Evolutionary conservation across 2,888 invertebrate species (phyloP), one percentile per base, ranked within the genome.

Genomic region (Andrena fulva): DNA sequence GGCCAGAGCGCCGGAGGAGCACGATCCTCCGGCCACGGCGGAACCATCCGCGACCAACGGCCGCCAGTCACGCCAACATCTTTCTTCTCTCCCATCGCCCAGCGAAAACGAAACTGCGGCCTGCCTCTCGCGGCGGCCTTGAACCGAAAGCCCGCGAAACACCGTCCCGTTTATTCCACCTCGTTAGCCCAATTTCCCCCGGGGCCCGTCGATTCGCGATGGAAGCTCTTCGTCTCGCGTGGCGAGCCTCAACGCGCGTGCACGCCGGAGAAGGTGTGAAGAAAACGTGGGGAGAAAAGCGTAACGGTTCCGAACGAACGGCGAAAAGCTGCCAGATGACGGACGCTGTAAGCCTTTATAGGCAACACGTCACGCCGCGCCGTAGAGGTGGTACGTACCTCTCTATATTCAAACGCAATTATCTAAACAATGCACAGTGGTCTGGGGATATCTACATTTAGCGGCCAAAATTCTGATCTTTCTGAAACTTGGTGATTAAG

Each of bases 111-210:
- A 59, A 68, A 67, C 52, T 50, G 27, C 56, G 4, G 56, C 27
- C 24, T 54, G 42, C 42, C 54, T 54, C 16, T 6, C n/a, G 31
- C 12, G 6, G 50, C 24, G 31, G 29, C 67, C 67, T 67, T 52
- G 67, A 67, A 52, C 42, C 67, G 29, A 29, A 16, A 48, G 20
- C n/a, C 10, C 42, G 12, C 64, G 62, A 16, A 6, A 12, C 54
- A 54, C n/a, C 56, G 27, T 48, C 56, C 69, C 10, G 16, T 59
- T 35, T 31, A 20, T 12, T n/a, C 29, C 4, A 8, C 24, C 56
- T 69, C 35, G 69, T 56, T 67, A 56, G 16, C 42, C 35, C 56
- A 69, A 56, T 69, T 35, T 69, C 33, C 12, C 20, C 35, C 16
- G 66, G 20, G 33, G n/a, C 33, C 5, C 10, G 1, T n/a, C 10